phyloP scores from a whole-genome alignment of 1,140 invertebrate species.

The Conus betulinus region DNA sequence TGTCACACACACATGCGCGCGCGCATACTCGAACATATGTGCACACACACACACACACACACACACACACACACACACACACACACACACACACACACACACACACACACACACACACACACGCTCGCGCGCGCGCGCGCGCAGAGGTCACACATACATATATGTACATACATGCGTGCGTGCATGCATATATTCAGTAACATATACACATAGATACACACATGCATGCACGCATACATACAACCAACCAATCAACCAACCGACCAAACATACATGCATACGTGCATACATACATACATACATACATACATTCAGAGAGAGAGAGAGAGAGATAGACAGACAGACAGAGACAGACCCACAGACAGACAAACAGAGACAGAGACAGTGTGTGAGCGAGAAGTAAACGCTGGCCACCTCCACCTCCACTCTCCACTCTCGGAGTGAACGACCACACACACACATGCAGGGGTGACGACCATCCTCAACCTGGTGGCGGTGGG shows the following conservation, averaged over 20 bases:
- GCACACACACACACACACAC: not conserved
- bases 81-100: slow-evolving; percentile 15
- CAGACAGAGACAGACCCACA: not conserved
- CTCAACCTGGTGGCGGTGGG: slow-evolving; percentile 80
- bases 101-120: slow-evolving; percentile 13
- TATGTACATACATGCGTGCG: not conserved
- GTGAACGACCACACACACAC: not conserved
- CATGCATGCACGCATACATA: not conserved
- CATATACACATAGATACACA: not conserved
- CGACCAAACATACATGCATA: not conserved
- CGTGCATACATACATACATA: not conserved
- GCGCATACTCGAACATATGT: not conserved
- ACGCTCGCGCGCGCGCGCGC: not conserved
- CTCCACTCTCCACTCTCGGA: too few species aligned
- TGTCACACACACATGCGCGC: not conserved
- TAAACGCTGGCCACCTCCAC: too few species aligned
- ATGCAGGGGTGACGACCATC: slow-evolving; percentile 80
- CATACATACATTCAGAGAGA: not conserved
- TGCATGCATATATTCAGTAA: not conserved
- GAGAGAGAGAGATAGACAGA: not conserved
- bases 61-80: not conserved
- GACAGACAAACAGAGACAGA: too few species aligned
- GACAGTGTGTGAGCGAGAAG: too few species aligned
- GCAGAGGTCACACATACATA: not conserved
- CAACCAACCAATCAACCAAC: not conserved